Conservation (phyloP, 2,888 invertebrate genomes). For the Drosophila neonasuta region DNA sequence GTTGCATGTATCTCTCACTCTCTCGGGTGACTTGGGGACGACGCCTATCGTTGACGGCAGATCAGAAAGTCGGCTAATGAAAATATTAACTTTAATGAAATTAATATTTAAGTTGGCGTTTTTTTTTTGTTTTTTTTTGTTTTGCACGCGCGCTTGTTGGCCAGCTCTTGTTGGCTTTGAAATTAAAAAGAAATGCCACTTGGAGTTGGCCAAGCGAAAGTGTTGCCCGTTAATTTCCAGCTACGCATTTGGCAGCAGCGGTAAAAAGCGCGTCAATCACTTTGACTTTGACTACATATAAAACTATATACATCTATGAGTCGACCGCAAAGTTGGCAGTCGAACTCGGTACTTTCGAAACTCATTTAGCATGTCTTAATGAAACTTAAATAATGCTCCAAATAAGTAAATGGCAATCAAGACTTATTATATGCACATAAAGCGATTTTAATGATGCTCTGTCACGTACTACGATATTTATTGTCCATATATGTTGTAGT, state of each 20-base stretch:
- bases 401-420: slow-evolving; percentile 74
- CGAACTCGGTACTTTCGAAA: slow-evolving; percentile 64
- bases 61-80: slow-evolving; percentile 73
- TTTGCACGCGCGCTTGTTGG: slow-evolving; percentile 5
- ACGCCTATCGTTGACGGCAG: slow-evolving; percentile 43
- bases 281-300: slow-evolving; percentile 42
- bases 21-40: slow-evolving; percentile 16
- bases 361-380: slow-evolving; percentile 75
- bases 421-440: slow-evolving; percentile 62
- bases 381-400: slow-evolving; percentile 73
- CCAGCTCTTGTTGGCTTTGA: slow-evolving; percentile 24
- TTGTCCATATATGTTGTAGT: background rate
- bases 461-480: slow-evolving; percentile 28
- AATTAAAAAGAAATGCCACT: slow-evolving; percentile 57
- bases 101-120: slow-evolving; percentile 62
- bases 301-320: background rate
- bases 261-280: slow-evolving; percentile 53
- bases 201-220: slow-evolving; percentile 59
- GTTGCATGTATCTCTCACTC: slow-evolving; percentile 12
- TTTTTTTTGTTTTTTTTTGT: background rate
- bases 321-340: background rate
- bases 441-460: slow-evolving; percentile 54
- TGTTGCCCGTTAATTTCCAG: slow-evolving; percentile 69
- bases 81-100: slow-evolving; percentile 74
- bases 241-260: slow-evolving; percentile 60